Percentiles rank a stretch among this genome's conserved stretches.
Evolutionary conservation across 53 echinoderm and acorn worm genomes (phyloP).

Genomic region (Paracentrotus lividus): DNA sequence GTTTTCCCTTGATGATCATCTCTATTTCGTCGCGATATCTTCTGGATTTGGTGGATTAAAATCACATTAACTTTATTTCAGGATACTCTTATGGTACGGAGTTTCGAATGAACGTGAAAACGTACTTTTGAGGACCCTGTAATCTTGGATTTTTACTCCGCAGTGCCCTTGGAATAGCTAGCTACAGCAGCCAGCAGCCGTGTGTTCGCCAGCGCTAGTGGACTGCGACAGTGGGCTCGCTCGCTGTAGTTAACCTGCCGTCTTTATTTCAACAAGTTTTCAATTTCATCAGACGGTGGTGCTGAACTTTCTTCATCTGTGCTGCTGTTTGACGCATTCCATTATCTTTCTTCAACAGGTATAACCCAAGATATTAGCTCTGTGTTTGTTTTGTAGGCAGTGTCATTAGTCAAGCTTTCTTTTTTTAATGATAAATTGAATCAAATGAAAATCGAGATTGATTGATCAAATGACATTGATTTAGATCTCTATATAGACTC

Average conservation of each 20-base stretch:
- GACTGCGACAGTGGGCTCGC: conserved; percentile 18
- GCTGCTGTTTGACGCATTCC: neutral
- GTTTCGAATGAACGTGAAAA: conserved; percentile 4
- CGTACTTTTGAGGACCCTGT: conserved; percentile 14
- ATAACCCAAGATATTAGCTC: no score
- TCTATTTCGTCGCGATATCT: neutral
- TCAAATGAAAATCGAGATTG: no score
- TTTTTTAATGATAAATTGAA: no score
- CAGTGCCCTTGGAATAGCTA: conserved; percentile 40
- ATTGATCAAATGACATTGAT: no score
- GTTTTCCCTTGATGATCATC: neutral
- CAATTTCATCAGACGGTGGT: neutral
- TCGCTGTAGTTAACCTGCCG: neutral
- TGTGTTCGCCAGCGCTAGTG: neutral
- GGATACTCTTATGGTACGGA: neutral
- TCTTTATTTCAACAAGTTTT: neutral
- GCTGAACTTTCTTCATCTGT: neutral
- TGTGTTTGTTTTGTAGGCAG: no score
- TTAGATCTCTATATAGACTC: no score
- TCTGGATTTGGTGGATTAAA: conserved; percentile 45
- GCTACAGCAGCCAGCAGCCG: conserved; percentile 17
- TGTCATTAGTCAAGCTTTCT: no score
- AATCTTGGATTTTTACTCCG: conserved; percentile 40
- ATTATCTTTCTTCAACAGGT: conserved; percentile 11
- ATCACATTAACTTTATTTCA: neutral